Evolutionary conservation across 2,797 vertebrate genomes (phyloP), one percentile per base, ranked within the genome.

Genomic region (Poeciliopsis presidionis): DNA sequence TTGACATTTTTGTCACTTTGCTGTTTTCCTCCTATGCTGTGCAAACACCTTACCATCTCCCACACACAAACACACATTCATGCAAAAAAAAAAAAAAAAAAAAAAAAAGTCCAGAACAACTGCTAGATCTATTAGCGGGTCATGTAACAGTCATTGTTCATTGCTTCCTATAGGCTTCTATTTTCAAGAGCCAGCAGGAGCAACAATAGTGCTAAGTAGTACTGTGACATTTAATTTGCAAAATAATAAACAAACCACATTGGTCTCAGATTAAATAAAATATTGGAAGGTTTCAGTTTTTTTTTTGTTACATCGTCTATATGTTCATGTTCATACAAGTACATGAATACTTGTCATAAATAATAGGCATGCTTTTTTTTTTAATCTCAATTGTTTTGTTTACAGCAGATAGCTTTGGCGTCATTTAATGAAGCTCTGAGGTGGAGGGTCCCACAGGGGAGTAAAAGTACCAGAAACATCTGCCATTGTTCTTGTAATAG

Each of bases 121-220:
- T 96, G 96, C 74, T 95, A 90, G 79, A 95, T 94, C 92, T 92
- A 96, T 96, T 95, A 96, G 91, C 75, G 82, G 94, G 94, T 95
- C 95, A 95, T 93, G 93, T 90, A 95, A 92, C 92, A 95, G 95
- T 95, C 95, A 96, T 94, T 96, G 95, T 96, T 95, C 94, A 95
- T 94, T 94, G 92, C 94, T 95, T 94, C 92, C 89, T 92, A 95
- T 94, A 91, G 87, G 91, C 83, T 90, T 90, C 91, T 95, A 91
- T 94, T 94, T 95, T 92, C 90, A 92, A 94, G 84, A 88, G 89
- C 83, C 90, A 87, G 75, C 61, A 78, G 73, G 79, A 90, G 85
- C 67, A 95, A 95, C 95, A 95, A 94, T 92, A 79, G 86, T 47
- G 25, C 63, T 86, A 39, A 65, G 73, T 72, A 57, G 83, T 78